phyloP scores from a whole-genome alignment of 1,140 invertebrate species.

The Brachionus calyciflorus region DNA sequence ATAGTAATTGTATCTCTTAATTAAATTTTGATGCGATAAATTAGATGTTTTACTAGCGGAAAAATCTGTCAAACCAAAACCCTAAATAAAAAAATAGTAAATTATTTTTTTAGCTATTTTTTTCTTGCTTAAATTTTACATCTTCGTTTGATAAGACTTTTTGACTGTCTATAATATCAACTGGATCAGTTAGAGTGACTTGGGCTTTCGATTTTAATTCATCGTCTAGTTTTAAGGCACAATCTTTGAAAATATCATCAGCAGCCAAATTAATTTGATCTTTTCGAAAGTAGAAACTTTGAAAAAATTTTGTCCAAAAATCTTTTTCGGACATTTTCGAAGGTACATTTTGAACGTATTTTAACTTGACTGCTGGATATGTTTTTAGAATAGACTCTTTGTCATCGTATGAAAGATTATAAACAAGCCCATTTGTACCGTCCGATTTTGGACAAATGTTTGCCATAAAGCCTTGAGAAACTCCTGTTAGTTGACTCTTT shows the following conservation, averaged over 20 bases:
- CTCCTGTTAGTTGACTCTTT: slow-evolving; percentile 36
- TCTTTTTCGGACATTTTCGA: slow-evolving; percentile 88
- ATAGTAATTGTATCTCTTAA: slow-evolving; percentile 44
- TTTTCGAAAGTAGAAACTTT: slow-evolving; percentile 98
- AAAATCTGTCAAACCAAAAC: slow-evolving; percentile 45
- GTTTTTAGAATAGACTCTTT: slow-evolving; percentile 98
- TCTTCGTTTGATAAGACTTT: slow-evolving; percentile 32
- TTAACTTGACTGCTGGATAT: slow-evolving; percentile 92
- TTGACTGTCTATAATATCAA: slow-evolving; percentile 37
- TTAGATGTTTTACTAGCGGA: background rate
- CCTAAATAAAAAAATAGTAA: background rate
- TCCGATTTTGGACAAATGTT: slow-evolving; percentile 95
- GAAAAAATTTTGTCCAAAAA: slow-evolving; percentile 99
- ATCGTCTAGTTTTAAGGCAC: slow-evolving; percentile 90
- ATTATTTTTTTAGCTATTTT: background rate
- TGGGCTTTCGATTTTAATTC: slow-evolving; percentile 18
- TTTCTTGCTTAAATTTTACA: background rate
- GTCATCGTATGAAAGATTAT: slow-evolving; percentile 92
- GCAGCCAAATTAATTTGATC: slow-evolving; percentile 82
- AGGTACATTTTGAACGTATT: slow-evolving; percentile 93
- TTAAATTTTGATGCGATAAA: slow-evolving; percentile 25
- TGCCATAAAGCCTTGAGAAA: slow-evolving; percentile 54
- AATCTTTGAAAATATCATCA: slow-evolving; percentile 87
- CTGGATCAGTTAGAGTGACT: slow-evolving; percentile 1
- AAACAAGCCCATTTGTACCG: slow-evolving; percentile 86